phyloP scores from a whole-genome alignment of 2,113 vertebrate genomes.

The Hucho hucho region DNA sequence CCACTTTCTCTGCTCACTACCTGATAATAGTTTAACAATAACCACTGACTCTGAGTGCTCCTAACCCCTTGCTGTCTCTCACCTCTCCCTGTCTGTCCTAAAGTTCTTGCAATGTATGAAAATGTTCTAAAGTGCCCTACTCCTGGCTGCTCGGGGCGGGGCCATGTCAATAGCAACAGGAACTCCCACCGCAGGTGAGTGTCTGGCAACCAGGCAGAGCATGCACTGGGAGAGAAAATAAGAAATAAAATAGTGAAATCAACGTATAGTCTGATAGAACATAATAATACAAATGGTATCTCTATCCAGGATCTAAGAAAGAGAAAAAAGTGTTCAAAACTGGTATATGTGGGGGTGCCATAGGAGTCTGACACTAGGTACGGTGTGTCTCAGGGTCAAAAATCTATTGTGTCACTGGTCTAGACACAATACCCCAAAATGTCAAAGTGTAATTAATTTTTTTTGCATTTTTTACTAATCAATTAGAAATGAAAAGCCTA shows the following conservation, averaged over 20 bases:
- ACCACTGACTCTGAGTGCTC: slow-evolving; percentile 64
- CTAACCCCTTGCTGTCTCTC: slow-evolving; percentile 77
- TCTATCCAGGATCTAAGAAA: not conserved
- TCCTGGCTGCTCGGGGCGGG: slow-evolving; percentile 98
- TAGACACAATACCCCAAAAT: no score
- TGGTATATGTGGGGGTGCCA: not conserved
- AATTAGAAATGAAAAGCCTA: no score
- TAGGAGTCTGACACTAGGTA: not conserved
- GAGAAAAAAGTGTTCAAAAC: not conserved
- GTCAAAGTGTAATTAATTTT: no score
- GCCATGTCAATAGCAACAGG: slow-evolving; percentile 99
- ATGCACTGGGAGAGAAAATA: slow-evolving; percentile 12
- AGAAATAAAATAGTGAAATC: not conserved
- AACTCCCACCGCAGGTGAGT: slow-evolving; percentile 99
- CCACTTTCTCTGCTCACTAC: not conserved
- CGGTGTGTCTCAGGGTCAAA: no score
- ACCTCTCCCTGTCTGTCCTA: slow-evolving; percentile 85
- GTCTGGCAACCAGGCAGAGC: slow-evolving; percentile 23
- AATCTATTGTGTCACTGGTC: no score
- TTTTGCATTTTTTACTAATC: no score
- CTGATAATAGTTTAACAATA: not conserved
- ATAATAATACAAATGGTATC: not conserved
- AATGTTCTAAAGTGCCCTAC: slow-evolving; percentile 99
- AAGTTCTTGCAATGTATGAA: slow-evolving; percentile 99
- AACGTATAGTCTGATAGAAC: not conserved